Base-by-base conservation (phyloP, 2,888 invertebrate genomes). In the Chrysina gloriosa region DNA sequence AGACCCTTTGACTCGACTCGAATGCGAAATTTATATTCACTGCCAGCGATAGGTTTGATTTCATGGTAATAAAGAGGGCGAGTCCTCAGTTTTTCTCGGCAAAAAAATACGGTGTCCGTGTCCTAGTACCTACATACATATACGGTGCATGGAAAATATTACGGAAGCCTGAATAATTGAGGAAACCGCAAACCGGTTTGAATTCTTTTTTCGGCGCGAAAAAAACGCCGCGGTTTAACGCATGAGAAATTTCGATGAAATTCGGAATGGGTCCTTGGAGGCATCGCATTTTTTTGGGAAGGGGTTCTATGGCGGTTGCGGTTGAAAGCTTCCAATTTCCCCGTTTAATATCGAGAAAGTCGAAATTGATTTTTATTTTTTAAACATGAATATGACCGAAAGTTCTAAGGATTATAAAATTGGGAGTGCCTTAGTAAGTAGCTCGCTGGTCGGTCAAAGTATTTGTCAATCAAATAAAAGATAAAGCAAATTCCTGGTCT, bases 11-110 rank as follows among this genome's bases (percentile, higher is more conserved):
- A 42, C 42, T 25, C 42, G 29, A 7, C 25, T 16, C 27, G 45
- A 61, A 61, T 45, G 42, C 42, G 58, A 61, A 61, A 61, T 61
- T 61, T 61, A 61, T 61, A 61, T 61, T 61, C 58, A 61, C 58
- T 61, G 58, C 39, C 16, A 61, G 58, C 58, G 58, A 61, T 61
- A 61, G 58, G 58, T 42, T 39, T 61, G 58, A 61, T 61, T 61
- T 42, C 58, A 39, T 42, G 42, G 58, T 42, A 61, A 61, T 61
- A 61, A 61, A 61, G 58, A 27, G 16, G 14, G 16, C 58, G 29
- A 16, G 27, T 29, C 29, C 31, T 16, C 31, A n/a, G 6, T 31
- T 52, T 39, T 52, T 19, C 34, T 19, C 7, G 7, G 29, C 19
- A 31, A 19, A 52, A 52, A 31, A 52, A 34, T 29, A 50, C 11